Conservation (phyloP, 2,888 invertebrate genomes). For the Platynereis dumerilii region DNA sequence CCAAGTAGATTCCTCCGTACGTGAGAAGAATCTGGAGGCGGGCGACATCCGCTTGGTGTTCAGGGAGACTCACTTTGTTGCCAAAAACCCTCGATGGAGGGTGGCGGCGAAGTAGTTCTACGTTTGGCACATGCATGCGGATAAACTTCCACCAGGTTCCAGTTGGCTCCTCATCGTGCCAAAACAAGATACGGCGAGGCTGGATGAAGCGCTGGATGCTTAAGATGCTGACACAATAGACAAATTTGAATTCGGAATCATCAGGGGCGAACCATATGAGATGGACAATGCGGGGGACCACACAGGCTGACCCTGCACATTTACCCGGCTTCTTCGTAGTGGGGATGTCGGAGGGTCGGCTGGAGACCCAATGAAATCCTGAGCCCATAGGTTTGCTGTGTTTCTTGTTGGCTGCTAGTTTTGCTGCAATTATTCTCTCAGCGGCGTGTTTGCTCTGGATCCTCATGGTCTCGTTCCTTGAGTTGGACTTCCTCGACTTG, state of each 20-base stretch:
- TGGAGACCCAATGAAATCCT: too few relatives aligned
- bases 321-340: too few relatives aligned
- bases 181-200: slow-evolving; percentile 32
- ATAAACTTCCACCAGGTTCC: slow-evolving; percentile 38
- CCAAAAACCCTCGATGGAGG: slow-evolving; percentile 30
- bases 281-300: slow-evolving; percentile 33
- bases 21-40: slow-evolving; percentile 36
- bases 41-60: slow-evolving; percentile 40
- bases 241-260: slow-evolving; percentile 30
- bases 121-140: slow-evolving; percentile 19
- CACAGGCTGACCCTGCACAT: slow-evolving; percentile 1
- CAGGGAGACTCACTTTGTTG: slow-evolving; percentile 24
- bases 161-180: slow-evolving; percentile 31
- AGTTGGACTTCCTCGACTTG: too few relatives aligned
- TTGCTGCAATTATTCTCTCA: too few relatives aligned
- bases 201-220: slow-evolving; percentile 31
- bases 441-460: too few relatives aligned
- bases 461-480: too few relatives aligned
- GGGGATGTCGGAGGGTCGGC: too few relatives aligned
- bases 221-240: slow-evolving; percentile 33
- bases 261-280: slow-evolving; percentile 34
- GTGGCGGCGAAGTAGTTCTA: slow-evolving; percentile 22
- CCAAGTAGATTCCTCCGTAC: slow-evolving; percentile 56
- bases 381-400: too few relatives aligned
- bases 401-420: too few relatives aligned